Percentiles rank a stretch among this genome's conserved stretches.
Evolutionary conservation across 2,888 invertebrate genomes (phyloP).

Genomic region (Chloroclysta siterata): DNA sequence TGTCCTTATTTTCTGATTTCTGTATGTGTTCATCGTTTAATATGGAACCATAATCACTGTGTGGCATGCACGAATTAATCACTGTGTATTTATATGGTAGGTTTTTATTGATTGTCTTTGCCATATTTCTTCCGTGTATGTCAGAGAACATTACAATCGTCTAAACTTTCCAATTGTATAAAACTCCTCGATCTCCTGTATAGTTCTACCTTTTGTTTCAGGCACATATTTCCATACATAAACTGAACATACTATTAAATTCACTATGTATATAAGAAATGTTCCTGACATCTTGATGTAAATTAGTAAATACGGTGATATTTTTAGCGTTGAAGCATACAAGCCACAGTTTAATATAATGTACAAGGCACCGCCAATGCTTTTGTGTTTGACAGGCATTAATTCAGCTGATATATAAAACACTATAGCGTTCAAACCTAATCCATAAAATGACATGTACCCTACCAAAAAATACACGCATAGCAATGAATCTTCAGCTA

Average conservation of each 20-base stretch:
- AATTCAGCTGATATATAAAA: conserved; percentile 31
- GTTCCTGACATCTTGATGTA: conserved; percentile 28
- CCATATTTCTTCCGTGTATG: too few species aligned
- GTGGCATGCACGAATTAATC: too few species aligned
- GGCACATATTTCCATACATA: conserved; percentile 39
- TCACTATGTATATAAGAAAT: conserved; percentile 26
- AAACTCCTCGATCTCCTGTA: conserved; percentile 39
- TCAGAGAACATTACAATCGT: too few species aligned
- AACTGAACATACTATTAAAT: conserved; percentile 27
- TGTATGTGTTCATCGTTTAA: too few species aligned
- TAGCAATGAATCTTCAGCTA: conserved; percentile 27
- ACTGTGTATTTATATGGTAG: too few species aligned
- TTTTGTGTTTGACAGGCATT: conserved; percentile 39
- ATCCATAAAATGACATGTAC: conserved; percentile 20
- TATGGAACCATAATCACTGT: too few species aligned
- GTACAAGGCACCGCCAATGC: conserved; percentile 32
- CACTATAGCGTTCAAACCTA: conserved; percentile 26
- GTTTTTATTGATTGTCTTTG: too few species aligned
- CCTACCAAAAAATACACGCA: conserved; percentile 30
- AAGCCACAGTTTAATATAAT: conserved; percentile 30
- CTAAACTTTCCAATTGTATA: conserved; percentile 25
- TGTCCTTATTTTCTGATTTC: too few species aligned
- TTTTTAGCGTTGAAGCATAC: conserved; percentile 30
- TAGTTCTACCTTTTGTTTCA: conserved; percentile 37
- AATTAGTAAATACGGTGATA: conserved; percentile 32